Evolutionary conservation across 2,888 invertebrate genomes (phyloP).

Genomic region (Aelia acuminata): DNA sequence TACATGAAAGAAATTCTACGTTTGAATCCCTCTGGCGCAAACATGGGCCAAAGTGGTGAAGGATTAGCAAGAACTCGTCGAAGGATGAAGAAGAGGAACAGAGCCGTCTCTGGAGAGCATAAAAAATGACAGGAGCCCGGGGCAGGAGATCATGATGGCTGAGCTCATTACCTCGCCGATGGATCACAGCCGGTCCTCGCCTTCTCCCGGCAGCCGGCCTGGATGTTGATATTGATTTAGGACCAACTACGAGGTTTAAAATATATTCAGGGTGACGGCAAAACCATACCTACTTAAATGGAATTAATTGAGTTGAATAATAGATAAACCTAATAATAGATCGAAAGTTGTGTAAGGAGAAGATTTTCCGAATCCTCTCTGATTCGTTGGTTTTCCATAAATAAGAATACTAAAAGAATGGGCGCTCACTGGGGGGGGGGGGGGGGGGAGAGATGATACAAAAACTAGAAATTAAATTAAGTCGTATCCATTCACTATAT

Average conservation of each 20-base stretch:
- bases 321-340: neutral
- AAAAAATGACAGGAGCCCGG: constrained; percentile 8
- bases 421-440: no score
- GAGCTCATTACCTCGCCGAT: neutral
- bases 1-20: neutral
- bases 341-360: no score
- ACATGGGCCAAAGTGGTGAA: neutral
- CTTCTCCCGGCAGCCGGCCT: neutral
- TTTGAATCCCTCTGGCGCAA: neutral
- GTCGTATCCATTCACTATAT: no score
- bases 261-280: neutral
- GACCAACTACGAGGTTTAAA: neutral
- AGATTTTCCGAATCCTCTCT: no score
- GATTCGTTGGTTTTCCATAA: no score
- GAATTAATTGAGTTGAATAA: no score
- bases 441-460: no score
- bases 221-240: neutral
- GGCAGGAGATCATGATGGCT: neutral
- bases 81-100: neutral
- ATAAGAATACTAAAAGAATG: no score
- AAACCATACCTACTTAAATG: no score
- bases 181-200: neutral
- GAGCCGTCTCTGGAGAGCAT: neutral
- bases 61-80: neutral
- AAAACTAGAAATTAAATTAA: no score